A percentile compares a stretch with the other conserved stretches of the same genome.
Conservation (phyloP, 1,140 invertebrate genomes). For the Aphelinus atriplicis region DNA sequence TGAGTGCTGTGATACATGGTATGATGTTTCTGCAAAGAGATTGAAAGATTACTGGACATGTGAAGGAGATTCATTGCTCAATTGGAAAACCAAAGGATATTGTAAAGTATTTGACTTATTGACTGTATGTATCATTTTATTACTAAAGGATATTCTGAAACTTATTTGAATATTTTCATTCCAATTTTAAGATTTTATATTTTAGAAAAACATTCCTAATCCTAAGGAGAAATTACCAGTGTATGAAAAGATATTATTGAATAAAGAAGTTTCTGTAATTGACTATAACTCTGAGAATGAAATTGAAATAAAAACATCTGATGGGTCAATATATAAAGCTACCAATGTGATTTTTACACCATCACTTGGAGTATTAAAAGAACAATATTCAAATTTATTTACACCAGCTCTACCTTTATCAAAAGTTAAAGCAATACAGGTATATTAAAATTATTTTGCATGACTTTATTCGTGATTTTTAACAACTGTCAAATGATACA, state of each 20-base stretch:
- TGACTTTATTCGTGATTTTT: conserved; percentile 31
- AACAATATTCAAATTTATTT: conserved; percentile 57
- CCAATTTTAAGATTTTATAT: conserved; percentile 22
- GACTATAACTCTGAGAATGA: conserved; percentile 50
- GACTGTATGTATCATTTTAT: conserved; percentile 61
- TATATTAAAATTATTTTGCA: conserved; percentile 25
- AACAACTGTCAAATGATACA: not conserved
- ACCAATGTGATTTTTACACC: conserved; percentile 64
- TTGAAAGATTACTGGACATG: conserved; percentile 69
- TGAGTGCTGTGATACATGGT: conserved; percentile 71
- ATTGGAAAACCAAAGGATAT: conserved; percentile 74
- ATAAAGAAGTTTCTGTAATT: conserved; percentile 54
- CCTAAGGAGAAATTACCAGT: conserved; percentile 44
- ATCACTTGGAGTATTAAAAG: conserved; percentile 66
- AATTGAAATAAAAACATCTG: conserved; percentile 52
- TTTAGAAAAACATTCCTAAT: conserved; percentile 53
- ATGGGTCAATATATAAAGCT: conserved; percentile 54
- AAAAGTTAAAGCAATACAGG: conserved; percentile 57
- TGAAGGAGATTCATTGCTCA: conserved; percentile 68
- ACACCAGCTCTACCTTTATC: conserved; percentile 53
- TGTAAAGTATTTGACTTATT: conserved; percentile 69
- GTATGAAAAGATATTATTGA: conserved; percentile 54
- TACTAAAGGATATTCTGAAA: not conserved
- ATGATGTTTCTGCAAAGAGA: conserved; percentile 69
- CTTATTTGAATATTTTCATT: conserved; percentile 15